Evolutionary conservation across 2,888 invertebrate species (phyloP).

Genomic region (Isoperla grammatica): DNA sequence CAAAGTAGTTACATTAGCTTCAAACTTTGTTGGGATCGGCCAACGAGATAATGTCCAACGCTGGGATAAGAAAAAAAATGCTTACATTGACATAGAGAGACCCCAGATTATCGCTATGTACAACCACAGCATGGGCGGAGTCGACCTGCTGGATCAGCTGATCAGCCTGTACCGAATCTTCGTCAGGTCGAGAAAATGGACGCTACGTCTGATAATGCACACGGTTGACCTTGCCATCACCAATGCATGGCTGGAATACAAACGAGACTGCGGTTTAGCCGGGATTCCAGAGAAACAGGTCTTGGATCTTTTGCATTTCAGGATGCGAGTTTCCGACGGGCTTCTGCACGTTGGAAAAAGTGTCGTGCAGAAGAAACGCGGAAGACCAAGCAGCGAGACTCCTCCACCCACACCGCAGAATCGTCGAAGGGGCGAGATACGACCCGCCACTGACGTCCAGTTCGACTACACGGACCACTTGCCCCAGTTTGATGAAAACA

Average conservation of each 20-base stretch:
- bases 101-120: no score
- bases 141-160: slow-evolving; percentile 30
- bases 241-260: slow-evolving; percentile 28
- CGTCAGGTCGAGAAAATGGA: slow-evolving; percentile 30
- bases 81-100: no score
- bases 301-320: slow-evolving; percentile 10
- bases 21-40: no score
- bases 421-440: no score
- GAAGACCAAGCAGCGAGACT: no score
- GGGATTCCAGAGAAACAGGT: no score
- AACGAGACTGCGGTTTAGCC: background rate
- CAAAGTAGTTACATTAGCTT: slow-evolving; percentile 13
- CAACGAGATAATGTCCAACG: no score
- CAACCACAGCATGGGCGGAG: slow-evolving; percentile 30
- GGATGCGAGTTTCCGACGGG: slow-evolving; percentile 11
- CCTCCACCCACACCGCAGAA: no score
- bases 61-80: no score
- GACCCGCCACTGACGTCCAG: slow-evolving; percentile 29
- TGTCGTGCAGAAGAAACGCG: background rate
- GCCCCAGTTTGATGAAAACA: slow-evolving; percentile 26
- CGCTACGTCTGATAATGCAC: slow-evolving; percentile 27
- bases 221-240: slow-evolving; percentile 26
- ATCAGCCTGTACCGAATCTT: background rate
- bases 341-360: background rate
- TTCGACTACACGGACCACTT: slow-evolving; percentile 29